A percentile compares a stretch with the other conserved stretches of the same genome.
Evolutionary conservation across 2,113 vertebrate genomes (phyloP).

Genomic region (Lamprotornis superbus): DNA sequence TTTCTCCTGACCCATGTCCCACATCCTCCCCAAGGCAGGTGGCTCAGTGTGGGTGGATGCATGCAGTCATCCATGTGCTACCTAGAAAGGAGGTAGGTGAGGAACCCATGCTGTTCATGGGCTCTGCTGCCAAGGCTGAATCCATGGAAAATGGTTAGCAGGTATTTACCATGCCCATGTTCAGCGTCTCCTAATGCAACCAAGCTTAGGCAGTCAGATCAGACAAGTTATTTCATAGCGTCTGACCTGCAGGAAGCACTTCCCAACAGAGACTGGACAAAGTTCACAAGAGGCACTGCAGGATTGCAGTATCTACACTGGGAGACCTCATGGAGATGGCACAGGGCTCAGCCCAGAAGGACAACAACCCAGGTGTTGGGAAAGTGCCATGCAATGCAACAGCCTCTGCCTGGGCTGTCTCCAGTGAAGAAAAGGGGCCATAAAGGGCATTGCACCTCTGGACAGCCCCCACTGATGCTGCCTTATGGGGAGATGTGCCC

Average conservation of each 20-base stretch:
- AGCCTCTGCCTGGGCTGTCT: background rate
- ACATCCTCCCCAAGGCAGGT: background rate
- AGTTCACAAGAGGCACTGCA: background rate
- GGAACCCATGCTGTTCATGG: rapidly evolving
- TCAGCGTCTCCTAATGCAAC: background rate
- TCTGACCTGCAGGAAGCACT: background rate
- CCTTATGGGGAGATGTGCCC: rapidly evolving
- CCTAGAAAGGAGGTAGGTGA: background rate
- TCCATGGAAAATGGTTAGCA: rapidly evolving
- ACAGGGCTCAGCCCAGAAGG: background rate
- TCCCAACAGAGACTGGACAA: background rate
- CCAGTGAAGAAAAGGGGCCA: background rate
- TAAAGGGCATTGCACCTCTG: background rate
- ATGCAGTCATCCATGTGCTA: rapidly evolving
- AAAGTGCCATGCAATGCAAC: background rate
- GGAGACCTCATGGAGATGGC: background rate
- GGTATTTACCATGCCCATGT: rapidly evolving
- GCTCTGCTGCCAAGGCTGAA: background rate
- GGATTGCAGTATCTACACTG: background rate
- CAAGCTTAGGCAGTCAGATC: background rate
- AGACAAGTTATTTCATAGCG: background rate
- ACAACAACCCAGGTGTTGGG: background rate
- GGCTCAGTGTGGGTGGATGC: rapidly evolving
- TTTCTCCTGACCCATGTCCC: background rate
- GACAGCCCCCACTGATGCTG: background rate